Evolutionary conservation across 2,113 vertebrate species (phyloP).

Genomic region (Tragelaphus buxtoni): DNA sequence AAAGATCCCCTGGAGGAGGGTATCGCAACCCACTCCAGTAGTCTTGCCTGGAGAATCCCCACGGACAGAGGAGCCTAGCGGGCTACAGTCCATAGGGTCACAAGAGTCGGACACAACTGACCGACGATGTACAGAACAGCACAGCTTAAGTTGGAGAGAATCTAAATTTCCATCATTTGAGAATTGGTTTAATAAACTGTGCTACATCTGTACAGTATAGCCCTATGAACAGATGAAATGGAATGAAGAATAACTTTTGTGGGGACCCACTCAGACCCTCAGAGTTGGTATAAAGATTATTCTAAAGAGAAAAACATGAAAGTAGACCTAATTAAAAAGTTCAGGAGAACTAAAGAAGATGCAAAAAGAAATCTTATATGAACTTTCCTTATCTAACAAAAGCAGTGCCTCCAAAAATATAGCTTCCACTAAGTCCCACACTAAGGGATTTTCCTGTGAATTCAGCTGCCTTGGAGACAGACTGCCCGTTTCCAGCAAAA

Average conservation of each 20-base stretch:
- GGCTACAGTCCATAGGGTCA: background rate
- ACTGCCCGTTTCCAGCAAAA: background rate
- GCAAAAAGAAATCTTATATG: background rate
- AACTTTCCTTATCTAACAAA: background rate
- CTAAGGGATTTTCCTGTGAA: background rate
- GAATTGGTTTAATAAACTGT: background rate
- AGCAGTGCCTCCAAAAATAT: background rate
- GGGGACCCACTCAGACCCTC: background rate
- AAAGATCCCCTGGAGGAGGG: background rate
- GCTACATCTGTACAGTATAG: background rate
- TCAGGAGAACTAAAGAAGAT: background rate
- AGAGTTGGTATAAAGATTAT: background rate
- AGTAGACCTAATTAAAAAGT: background rate
- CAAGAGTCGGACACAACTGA: background rate
- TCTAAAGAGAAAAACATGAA: background rate
- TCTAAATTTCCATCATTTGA: background rate
- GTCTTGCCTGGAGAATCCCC: background rate
- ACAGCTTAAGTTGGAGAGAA: background rate
- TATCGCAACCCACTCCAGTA: background rate
- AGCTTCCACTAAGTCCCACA: background rate
- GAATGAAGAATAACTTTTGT: background rate
- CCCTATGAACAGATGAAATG: background rate
- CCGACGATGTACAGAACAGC: background rate
- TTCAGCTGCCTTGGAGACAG: background rate
- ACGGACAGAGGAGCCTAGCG: background rate